These are phyloP conservation scores for Hesperophylax magnus DNA, from an alignment of 1,140 invertebrate genomes.

Conservation along the genomic window DNA sequence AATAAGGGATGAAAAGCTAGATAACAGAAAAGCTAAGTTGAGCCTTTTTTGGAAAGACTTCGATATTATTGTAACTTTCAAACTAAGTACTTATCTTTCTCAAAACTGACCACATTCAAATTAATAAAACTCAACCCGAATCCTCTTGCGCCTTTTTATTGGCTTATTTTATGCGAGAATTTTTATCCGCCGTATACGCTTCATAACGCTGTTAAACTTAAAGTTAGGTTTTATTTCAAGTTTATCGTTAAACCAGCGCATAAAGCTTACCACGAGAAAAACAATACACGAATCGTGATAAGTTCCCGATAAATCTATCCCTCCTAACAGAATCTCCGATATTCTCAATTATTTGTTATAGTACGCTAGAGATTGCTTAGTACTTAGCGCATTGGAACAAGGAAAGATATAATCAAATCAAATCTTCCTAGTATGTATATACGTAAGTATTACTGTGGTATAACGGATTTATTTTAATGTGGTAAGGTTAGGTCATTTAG, in stretches of 20 bases:
- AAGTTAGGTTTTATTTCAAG: constrained; percentile 17
- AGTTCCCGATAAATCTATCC: constrained; percentile 18
- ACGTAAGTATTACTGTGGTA: not conserved
- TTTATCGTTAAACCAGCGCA: constrained; percentile 1
- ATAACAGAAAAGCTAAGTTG: no score
- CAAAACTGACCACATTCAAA: no score
- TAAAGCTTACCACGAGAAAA: constrained; percentile 20
- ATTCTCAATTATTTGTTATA: not conserved
- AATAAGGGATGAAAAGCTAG: no score
- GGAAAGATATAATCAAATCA: no score
- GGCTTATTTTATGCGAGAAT: constrained; percentile 51
- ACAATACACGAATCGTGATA: not conserved
- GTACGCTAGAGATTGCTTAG: not conserved
- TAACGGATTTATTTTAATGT: no score
- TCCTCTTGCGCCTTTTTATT: constrained; percentile 19
- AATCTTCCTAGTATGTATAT: not conserved
- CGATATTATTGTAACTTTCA: no score
- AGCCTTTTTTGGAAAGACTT: no score
- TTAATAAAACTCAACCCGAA: no score
- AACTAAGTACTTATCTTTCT: no score
- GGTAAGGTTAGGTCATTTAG: no score
- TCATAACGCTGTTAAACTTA: constrained; percentile 54
- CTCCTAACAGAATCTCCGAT: not conserved
- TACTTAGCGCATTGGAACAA: no score
- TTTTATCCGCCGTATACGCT: constrained; percentile 53